Evolutionary conservation across 2,888 invertebrate genomes (phyloP), one percentile per base, ranked within the genome.

Genomic region (Drosophila macrospina): DNA sequence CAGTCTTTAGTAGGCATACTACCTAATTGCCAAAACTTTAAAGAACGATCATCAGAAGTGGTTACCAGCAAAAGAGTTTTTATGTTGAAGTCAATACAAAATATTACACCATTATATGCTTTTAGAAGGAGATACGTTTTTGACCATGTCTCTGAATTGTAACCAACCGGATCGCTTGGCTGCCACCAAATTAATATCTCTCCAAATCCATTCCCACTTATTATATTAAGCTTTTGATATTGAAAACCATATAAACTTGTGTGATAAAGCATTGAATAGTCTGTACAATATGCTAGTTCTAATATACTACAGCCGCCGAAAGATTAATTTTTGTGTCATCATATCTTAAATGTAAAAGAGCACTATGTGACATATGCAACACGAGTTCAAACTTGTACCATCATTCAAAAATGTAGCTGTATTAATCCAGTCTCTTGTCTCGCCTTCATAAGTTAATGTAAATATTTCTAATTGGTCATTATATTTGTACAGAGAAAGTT

Each of bases 371-470:
- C 48, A 95, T 94, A 42, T 96, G 93, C 28, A 95, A 80, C 1
- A 93, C 93, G 59, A 96, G 89, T 60, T 92, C 80, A 13, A 84
- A 20, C 90, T 77, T 32, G 91, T 77, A 52, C 92, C 85, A 5
- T 69, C 48, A 5, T 51, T 28, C 0, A 94, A 70, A 93, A 95
- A 95, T 45, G 92, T 90, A 0, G 93, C 93, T 37, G 93, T 93
- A 86, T 95, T 94, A 26, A 96, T 92, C 96, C 96, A 96, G 86
- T 96, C 96, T 72, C 93, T 91, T 76, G 94, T 92, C 5, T 91
- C 78, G 5, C 92, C 86, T 54, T 78, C 82, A 30, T 82, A 84
- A 11, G 78, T 15, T 11, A 88, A 45, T 50, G 69, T 1, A 54
- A 80, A 84, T 0, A 10, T 13, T 10, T 62, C 45, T 1, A 61